A percentile compares a stretch with the other conserved stretches of the same genome.
Conservation (phyloP, 64 coral and sea anemone species). For the Catalaphyllia jardinei region DNA sequence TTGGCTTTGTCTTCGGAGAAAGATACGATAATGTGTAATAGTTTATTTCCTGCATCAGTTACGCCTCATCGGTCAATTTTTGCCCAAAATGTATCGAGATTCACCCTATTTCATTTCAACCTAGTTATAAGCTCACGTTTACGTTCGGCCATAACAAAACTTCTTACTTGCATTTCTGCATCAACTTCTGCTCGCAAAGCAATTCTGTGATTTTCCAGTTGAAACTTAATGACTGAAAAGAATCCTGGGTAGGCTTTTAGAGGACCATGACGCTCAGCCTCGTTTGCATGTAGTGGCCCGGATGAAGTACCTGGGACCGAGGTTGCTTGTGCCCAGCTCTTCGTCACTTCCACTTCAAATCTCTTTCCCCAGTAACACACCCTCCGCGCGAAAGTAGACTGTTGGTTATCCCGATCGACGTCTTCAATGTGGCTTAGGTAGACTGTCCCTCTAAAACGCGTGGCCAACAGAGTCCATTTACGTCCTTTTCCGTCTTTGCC, state of each 20-base stretch:
- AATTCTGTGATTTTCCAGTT: conserved; percentile 30
- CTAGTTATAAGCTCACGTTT: background rate
- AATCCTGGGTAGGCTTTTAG: conserved; percentile 40
- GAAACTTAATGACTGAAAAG: conserved; percentile 32
- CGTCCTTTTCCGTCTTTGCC: conserved; percentile 15
- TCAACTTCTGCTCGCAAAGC: conserved; percentile 23
- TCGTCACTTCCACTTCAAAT: conserved; percentile 34
- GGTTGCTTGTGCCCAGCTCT: background rate
- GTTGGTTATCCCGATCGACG: background rate
- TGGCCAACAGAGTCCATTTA: conserved; percentile 20
- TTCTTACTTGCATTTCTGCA: conserved; percentile 13
- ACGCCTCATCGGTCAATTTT: too few species aligned
- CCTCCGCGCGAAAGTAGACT: background rate
- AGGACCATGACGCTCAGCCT: background rate
- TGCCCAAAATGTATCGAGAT: too few species aligned
- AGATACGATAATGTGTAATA: too few species aligned
- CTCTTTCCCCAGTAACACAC: conserved; percentile 36
- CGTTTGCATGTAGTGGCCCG: background rate
- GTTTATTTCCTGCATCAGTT: too few species aligned
- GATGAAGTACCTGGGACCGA: background rate
- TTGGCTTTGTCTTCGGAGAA: too few species aligned
- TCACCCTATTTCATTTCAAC: background rate
- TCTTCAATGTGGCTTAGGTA: conserved; percentile 36
- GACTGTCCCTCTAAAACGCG: conserved; percentile 1
- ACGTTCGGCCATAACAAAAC: background rate